These are phyloP conservation scores for Amazona vittata DNA, from an alignment of 2,113 vertebrate genomes.

Conservation along the genomic window DNA sequence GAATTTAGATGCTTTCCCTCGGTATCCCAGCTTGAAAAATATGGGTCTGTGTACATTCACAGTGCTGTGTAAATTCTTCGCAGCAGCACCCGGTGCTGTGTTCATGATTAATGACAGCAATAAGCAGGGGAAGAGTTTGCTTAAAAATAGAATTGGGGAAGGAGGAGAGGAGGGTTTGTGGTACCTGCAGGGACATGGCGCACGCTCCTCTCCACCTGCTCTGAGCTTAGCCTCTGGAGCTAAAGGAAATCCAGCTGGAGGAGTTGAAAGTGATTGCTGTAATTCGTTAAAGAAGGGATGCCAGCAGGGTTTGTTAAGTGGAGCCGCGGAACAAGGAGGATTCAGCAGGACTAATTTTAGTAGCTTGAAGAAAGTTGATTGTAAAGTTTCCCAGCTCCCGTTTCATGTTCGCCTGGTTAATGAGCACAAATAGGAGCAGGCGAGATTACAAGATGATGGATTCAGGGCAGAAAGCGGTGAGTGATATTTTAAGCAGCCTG, in stretches of 20 bases:
- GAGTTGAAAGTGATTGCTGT: not conserved
- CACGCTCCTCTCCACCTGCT: not conserved
- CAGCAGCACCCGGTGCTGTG: not conserved
- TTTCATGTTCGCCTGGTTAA: not conserved
- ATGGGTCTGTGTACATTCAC: not conserved
- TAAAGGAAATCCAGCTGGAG: not conserved
- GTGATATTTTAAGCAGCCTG: not conserved
- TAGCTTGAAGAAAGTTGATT: constrained; percentile 20
- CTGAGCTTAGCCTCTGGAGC: not conserved
- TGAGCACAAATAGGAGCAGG: not conserved
- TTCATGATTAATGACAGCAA: constrained; percentile 46
- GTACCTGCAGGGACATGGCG: not conserved
- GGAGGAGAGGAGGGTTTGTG: not conserved
- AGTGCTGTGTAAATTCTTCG: not conserved
- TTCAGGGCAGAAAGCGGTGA: constrained; percentile 24
- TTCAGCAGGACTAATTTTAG: constrained; percentile 50
- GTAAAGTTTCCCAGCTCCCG: not conserved
- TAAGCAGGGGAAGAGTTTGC: constrained; percentile 1
- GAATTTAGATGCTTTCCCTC: constrained; percentile 14
- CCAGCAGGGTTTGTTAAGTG: constrained; percentile 21
- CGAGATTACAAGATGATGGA: not conserved
- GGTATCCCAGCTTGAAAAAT: not conserved
- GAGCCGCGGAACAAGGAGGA: not conserved
- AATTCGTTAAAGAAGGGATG: constrained; percentile 9
- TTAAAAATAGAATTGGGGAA: constrained; percentile 31